Percentiles rank a stretch among this genome's conserved stretches.
These are phyloP conservation scores for Hyperoplus lanceolatus DNA, from an alignment of 2,797 vertebrate species.

Conservation along the genomic window DNA sequence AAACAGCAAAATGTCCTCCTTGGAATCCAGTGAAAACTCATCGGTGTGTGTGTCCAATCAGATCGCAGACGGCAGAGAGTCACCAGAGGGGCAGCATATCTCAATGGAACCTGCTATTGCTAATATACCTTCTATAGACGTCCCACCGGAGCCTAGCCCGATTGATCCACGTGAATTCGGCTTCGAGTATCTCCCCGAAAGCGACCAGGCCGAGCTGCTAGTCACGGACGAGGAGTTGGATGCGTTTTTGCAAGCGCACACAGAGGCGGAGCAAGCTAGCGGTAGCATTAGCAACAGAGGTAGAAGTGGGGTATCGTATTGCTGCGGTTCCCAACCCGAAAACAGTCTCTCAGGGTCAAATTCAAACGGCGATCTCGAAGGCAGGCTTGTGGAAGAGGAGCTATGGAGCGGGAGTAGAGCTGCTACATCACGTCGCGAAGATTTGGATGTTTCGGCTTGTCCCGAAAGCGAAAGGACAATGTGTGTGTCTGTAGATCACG, in stretches of 20 bases:
- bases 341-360: conserved; percentile 59
- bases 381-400: conserved; percentile 58
- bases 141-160: conserved; percentile 46
- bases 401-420: conserved; percentile 52
- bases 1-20: not conserved
- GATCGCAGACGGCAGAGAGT: conserved; percentile 41
- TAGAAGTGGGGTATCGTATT: conserved; percentile 18
- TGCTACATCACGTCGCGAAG: not conserved
- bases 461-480: conserved; percentile 78
- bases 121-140: too few relatives aligned
- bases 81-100: conserved; percentile 61
- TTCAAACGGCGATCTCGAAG: conserved; percentile 40
- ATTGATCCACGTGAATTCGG: conserved; percentile 69
- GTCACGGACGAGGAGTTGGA: conserved; percentile 95
- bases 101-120: conserved; percentile 7
- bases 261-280: conserved; percentile 62
- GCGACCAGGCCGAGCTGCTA: conserved; percentile 85
- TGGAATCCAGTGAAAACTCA: conserved; percentile 27
- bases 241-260: conserved; percentile 90
- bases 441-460: conserved; percentile 60
- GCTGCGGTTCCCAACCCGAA: conserved; percentile 57
- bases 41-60: conserved; percentile 22
- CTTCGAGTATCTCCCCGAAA: conserved; percentile 85
- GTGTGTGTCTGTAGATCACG: conserved; percentile 59
- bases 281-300: not conserved